Conservation (phyloP, 37 sponge, comb jelly and placozoan genomes). For the Ianthella basta region DNA sequence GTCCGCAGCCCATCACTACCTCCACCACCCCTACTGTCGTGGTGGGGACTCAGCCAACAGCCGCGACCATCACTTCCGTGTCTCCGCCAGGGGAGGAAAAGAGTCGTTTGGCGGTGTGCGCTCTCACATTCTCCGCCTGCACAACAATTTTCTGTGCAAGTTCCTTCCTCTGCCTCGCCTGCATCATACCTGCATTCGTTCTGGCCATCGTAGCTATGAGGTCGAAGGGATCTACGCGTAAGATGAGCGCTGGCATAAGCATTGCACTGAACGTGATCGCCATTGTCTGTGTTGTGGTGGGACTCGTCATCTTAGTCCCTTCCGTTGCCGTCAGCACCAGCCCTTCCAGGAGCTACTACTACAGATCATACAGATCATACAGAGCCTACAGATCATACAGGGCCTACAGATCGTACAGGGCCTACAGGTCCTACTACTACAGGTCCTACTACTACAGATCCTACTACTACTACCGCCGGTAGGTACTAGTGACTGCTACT, state of each 20-base stretch:
- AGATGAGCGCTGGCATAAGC: not conserved
- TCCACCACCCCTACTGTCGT: conserved; percentile 10
- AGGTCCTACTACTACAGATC: not conserved
- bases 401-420: not conserved
- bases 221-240: not conserved
- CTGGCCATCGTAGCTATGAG: not conserved
- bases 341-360: not conserved
- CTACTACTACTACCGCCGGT: too few species aligned
- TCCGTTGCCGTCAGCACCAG: not conserved
- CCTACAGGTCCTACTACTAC: not conserved
- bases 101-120: not conserved
- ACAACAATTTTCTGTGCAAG: not conserved
- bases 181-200: not conserved
- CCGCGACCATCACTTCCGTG: not conserved
- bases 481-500: too few species aligned
- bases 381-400: not conserved
- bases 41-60: not conserved
- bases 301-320: not conserved
- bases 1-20: too few species aligned
- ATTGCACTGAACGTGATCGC: not conserved
- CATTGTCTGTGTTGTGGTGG: not conserved
- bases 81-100: not conserved
- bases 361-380: too few species aligned
- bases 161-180: not conserved
- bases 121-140: not conserved